Evolutionary conservation across 2,888 invertebrate species (phyloP).

Genomic region (Cryptocephalus primarius): DNA sequence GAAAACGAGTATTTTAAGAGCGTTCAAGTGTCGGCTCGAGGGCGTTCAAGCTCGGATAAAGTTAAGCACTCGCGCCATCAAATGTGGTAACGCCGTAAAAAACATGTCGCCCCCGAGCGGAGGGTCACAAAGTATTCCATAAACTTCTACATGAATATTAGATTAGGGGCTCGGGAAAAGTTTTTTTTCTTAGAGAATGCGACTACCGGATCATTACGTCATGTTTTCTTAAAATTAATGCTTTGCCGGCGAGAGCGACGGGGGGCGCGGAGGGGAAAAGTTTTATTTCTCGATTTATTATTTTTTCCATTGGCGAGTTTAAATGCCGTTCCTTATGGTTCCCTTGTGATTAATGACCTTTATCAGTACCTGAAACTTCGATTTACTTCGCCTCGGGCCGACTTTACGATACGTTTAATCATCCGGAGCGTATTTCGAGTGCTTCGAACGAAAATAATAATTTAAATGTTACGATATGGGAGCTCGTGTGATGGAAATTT

Average conservation of each 20-base stretch:
- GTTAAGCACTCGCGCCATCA: conserved; percentile 22
- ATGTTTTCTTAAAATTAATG: background rate
- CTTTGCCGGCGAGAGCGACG: background rate
- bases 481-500: too few species aligned
- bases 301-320: too few species aligned
- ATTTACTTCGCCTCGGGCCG: too few species aligned
- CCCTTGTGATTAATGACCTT: too few species aligned
- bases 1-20: background rate
- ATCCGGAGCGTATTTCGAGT: too few species aligned
- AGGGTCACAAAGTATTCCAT: conserved; percentile 21
- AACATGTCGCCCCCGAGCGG: conserved; percentile 19
- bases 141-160: conserved; percentile 27
- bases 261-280: background rate
- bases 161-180: conserved; percentile 16
- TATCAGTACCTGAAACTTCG: too few species aligned
- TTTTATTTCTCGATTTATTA: too few species aligned
- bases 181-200: background rate
- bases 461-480: too few species aligned
- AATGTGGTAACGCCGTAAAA: conserved; percentile 21
- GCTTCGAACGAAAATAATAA: too few species aligned
- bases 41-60: conserved; percentile 17
- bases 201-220: background rate
- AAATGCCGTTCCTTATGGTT: too few species aligned
- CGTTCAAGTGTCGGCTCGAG: conserved; percentile 5
- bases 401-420: too few species aligned